Conservation (phyloP, 1,140 invertebrate genomes). For the Pseudoatta argentina region DNA sequence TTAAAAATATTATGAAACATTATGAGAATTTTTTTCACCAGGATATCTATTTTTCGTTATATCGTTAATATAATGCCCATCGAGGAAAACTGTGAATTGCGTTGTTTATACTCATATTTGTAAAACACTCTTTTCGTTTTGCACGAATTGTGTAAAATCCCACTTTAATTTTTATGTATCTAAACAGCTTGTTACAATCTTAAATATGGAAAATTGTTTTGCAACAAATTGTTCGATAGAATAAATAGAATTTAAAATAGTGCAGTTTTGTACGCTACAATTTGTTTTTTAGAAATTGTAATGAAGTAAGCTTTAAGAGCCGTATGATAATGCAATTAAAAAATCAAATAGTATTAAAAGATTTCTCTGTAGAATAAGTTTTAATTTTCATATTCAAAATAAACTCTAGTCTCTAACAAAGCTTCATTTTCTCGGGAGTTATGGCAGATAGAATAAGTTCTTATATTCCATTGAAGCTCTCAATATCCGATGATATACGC, state of each 20-base stretch:
- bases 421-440: constrained; percentile 4
- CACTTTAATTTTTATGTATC: not conserved
- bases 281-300: constrained; percentile 4
- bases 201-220: constrained; percentile 13
- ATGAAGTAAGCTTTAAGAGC: not conserved
- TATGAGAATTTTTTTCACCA: too few species aligned
- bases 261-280: not conserved
- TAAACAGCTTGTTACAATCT: constrained; percentile 6
- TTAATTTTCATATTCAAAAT: constrained; percentile 15
- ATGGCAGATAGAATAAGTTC: not conserved
- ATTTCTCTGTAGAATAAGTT: constrained; percentile 6
- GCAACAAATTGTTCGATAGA: not conserved
- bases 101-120: not conserved
- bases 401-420: constrained; percentile 13
- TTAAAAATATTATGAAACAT: too few species aligned
- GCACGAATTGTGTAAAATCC: not conserved
- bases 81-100: not conserved
- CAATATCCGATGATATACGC: not conserved
- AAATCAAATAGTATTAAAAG: constrained; percentile 22
- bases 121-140: constrained; percentile 6
- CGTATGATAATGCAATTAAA: constrained; percentile 8
- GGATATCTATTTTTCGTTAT: constrained; percentile 26
- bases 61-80: constrained; percentile 11
- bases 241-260: constrained; percentile 5
- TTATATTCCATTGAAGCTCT: constrained; percentile 4